These are phyloP conservation scores for Pachycephus smyrnensis DNA, from an alignment of 2,888 invertebrate species.

Conservation along the genomic window DNA sequence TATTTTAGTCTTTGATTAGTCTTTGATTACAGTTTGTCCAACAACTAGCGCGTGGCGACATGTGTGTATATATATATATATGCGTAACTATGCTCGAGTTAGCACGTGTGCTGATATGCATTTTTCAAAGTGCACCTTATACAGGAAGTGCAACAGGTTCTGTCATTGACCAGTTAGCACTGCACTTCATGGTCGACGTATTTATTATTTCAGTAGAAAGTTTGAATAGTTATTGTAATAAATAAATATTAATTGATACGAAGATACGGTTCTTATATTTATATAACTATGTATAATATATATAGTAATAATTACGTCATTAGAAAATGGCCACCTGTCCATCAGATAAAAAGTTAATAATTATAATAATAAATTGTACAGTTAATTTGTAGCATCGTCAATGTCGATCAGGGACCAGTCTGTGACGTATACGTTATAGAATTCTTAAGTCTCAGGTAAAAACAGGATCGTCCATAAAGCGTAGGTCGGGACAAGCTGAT, in stretches of 20 bases:
- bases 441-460: not conserved
- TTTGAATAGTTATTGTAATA: not conserved
- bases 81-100: not conserved
- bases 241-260: not conserved
- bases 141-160: not conserved
- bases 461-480: not conserved
- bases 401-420: too few relatives aligned
- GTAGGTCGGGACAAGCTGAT: not conserved
- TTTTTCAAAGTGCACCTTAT: not conserved
- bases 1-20: not conserved
- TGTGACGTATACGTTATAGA: not conserved
- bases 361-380: too few relatives aligned
- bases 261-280: too few relatives aligned
- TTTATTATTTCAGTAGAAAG: not conserved
- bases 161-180: not conserved
- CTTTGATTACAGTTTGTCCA: too few relatives aligned
- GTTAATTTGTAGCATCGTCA: too few relatives aligned
- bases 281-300: too few relatives aligned
- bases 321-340: too few relatives aligned
- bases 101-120: not conserved
- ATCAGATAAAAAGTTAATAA: too few relatives aligned
- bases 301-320: too few relatives aligned
- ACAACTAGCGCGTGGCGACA: too few relatives aligned
- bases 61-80: too few relatives aligned
- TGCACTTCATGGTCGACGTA: not conserved